Evolutionary conservation across 2,797 vertebrate genomes (phyloP).

Genomic region (Lepus townsendii): DNA sequence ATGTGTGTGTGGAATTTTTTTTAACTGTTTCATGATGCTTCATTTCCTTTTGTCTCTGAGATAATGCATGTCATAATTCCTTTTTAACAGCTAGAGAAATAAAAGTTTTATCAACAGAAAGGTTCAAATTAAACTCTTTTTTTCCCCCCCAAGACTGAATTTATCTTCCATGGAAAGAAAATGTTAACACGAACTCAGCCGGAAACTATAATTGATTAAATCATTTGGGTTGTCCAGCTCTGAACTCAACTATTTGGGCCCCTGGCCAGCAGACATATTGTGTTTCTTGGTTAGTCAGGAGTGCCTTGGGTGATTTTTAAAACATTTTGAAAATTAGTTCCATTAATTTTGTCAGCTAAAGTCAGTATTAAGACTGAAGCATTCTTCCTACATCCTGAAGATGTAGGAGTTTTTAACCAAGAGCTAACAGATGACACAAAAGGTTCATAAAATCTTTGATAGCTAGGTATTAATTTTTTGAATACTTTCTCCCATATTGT

Average conservation of each 20-base stretch:
- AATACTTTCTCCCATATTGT: constrained; percentile 22
- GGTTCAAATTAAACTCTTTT: constrained; percentile 26
- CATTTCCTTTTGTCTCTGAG: constrained; percentile 50
- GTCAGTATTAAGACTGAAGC: constrained; percentile 20
- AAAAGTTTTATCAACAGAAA: constrained; percentile 56
- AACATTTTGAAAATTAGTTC: constrained; percentile 61
- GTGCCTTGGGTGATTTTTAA: constrained; percentile 58
- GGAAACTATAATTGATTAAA: constrained; percentile 49
- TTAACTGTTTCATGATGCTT: constrained; percentile 66
- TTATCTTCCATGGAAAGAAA: constrained; percentile 55
- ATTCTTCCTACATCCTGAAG: constrained; percentile 12
- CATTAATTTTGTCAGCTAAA: constrained; percentile 47
- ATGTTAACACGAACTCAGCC: constrained; percentile 33
- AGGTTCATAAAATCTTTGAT: constrained; percentile 17
- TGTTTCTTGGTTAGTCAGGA: constrained; percentile 61
- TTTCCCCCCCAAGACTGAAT: constrained; percentile 29
- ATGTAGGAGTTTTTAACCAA: neutral
- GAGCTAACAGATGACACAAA: constrained; percentile 16
- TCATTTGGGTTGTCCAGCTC: constrained; percentile 32
- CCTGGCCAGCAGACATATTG: constrained; percentile 30
- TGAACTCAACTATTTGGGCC: constrained; percentile 38
- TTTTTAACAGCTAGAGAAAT: constrained; percentile 67
- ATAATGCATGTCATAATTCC: constrained; percentile 61
- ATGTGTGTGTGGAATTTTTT: constrained; percentile 48
- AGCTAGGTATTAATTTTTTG: constrained; percentile 26